Evolutionary conservation across 2,888 invertebrate genomes (phyloP), one percentile per base, ranked within the genome.

Genomic region (Caenorhabditis afra): DNA sequence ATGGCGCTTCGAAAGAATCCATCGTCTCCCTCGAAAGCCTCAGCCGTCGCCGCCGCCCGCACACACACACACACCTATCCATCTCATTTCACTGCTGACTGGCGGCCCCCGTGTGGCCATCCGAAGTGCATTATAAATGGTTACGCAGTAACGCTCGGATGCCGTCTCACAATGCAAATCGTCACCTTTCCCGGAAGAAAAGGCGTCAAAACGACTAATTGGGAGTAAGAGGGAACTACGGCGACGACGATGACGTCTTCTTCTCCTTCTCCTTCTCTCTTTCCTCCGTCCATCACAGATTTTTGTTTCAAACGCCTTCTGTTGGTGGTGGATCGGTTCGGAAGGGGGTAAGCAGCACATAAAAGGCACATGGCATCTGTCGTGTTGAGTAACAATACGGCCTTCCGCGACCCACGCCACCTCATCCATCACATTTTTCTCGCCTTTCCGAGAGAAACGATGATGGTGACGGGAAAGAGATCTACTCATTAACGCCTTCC

Each of bases 311-410:
- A 71, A 61, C 45, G 58, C 29, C 29, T 29, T 29, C 29, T 53
- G 61, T 58, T 59, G 35, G 37, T 57, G 5, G 22, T 16, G 58
- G 8, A 18, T 20, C 44, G 22, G 39, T 35, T n/a, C 47, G 20
- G 18, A n/a, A n/a, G 22, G 29, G 44, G 45, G 41, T 14, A 14
- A n/a, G 44, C 29, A 53, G 29, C 20, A 62, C 71, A 71, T 64
- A 71, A 71, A 62, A 71, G 62, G 50, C n/a, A 45, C 22, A 49
- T 53, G 62, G 71, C 71, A 71, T 71, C 71, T 71, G 71, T 71
- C 71, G 70, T 52, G 70, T 70, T 71, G 71, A 29, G 71, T 71
- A 71, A 71, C 71, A 71, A 71, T 71, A 64, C 62, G 57, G 61
- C 53, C 62, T 59, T 61, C 55, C 64, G 29, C 29, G 29, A 29